Conservation (phyloP, 2,113 vertebrate genomes). For the Anoura caudifer region DNA sequence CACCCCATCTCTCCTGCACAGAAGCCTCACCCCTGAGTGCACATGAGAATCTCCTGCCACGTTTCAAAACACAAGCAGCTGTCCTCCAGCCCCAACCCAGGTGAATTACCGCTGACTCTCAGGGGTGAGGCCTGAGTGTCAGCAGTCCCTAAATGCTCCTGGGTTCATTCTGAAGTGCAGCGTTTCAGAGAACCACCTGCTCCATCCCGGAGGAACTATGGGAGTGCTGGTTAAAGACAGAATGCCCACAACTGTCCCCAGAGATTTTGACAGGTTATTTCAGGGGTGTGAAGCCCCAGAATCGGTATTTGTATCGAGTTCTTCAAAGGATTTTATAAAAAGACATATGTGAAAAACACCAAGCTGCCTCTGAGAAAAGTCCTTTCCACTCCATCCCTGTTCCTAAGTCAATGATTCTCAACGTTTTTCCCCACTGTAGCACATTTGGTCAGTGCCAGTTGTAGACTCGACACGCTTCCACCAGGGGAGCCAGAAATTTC, state of each 20-base stretch:
- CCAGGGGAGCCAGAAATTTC: background rate
- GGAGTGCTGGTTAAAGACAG: background rate
- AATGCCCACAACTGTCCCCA: background rate
- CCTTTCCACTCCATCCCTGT: background rate
- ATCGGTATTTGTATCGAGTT: background rate
- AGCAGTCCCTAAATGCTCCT: background rate
- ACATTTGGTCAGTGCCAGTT: background rate
- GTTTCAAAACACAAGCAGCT: background rate
- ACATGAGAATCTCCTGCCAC: background rate
- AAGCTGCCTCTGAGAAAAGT: background rate
- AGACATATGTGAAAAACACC: background rate
- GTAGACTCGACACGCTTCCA: background rate
- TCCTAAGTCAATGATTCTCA: background rate
- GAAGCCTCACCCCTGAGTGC: background rate
- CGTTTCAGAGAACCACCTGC: fast-evolving
- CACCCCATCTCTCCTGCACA: background rate
- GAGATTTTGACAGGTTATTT: background rate
- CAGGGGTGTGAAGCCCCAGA: background rate
- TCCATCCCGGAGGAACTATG: background rate
- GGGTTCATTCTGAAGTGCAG: background rate
- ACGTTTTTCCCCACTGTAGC: fast-evolving
- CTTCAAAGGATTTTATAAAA: background rate
- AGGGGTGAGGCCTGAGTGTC: background rate
- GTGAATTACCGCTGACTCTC: background rate
- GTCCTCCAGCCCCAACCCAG: too few relatives aligned